Conservation (phyloP, 1,140 invertebrate species). For the Caenorhabditis brenneri region DNA sequence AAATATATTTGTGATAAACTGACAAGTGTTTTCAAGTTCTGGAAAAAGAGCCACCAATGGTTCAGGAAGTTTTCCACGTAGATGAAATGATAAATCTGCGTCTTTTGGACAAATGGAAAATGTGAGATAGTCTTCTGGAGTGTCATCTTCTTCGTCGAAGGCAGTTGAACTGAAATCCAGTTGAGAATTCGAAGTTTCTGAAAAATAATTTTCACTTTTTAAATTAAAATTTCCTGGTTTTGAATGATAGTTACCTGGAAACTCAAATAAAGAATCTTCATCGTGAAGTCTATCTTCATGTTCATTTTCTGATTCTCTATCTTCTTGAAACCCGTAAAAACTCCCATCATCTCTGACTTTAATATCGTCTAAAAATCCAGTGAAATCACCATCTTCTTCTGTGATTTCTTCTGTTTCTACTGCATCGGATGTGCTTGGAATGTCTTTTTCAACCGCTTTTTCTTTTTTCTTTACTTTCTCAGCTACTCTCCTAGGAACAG, state of each 20-base stretch:
- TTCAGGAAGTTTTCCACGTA: neutral
- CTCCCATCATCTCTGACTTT: neutral
- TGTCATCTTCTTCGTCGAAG: neutral
- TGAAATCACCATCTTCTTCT: neutral
- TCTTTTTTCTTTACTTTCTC: neutral
- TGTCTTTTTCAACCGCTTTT: neutral
- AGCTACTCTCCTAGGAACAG: neutral
- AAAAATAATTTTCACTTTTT: neutral
- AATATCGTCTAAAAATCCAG: neutral
- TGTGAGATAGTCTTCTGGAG: neutral
- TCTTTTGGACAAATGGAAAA: neutral
- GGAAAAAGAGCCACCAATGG: neutral
- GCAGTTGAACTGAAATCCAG: neutral
- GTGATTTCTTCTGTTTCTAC: neutral
- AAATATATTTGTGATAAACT: neutral
- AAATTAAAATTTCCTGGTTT: neutral
- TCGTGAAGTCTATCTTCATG: neutral
- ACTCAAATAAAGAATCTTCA: neutral
- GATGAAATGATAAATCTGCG: neutral
- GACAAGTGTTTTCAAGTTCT: neutral
- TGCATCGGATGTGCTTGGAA: neutral
- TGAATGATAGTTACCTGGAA: neutral
- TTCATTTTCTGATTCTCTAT: neutral
- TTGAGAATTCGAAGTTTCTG: neutral
- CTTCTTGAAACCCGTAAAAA: too few relatives aligned